Percentiles rank a stretch among this genome's conserved stretches.
Conservation (phyloP, 2,888 invertebrate species). For the Marronus borbonicus region DNA sequence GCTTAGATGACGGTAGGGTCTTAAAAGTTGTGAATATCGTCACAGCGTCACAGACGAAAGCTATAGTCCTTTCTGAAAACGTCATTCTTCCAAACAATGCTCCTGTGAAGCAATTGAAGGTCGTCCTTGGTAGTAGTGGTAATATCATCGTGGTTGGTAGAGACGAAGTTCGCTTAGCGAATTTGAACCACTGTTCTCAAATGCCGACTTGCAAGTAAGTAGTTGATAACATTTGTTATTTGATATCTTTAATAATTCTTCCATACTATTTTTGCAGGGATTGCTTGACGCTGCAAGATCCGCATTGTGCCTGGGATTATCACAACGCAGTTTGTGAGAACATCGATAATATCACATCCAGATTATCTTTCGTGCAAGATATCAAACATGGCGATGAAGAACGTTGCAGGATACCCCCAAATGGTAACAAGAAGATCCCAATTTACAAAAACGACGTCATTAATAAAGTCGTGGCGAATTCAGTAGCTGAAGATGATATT, state of each 20-base stretch:
- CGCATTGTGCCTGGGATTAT: slow-evolving; percentile 97
- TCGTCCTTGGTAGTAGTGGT: slow-evolving; percentile 82
- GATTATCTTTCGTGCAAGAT: slow-evolving; percentile 77
- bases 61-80: slow-evolving; percentile 88
- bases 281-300: slow-evolving; percentile 95
- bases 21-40: slow-evolving; percentile 91
- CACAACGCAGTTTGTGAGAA: slow-evolving; percentile 73
- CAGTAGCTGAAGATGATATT: slow-evolving; percentile 54
- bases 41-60: slow-evolving; percentile 75
- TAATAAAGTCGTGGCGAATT: slow-evolving; percentile 34
- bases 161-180: slow-evolving; percentile 87
- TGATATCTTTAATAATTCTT: not conserved
- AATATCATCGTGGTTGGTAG: slow-evolving; percentile 92
- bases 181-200: slow-evolving; percentile 87
- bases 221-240: slow-evolving; percentile 40
- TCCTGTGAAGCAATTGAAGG: slow-evolving; percentile 84
- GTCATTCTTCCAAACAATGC: slow-evolving; percentile 81
- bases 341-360: slow-evolving; percentile 69
- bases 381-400: slow-evolving; percentile 79
- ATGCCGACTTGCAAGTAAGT: slow-evolving; percentile 77
- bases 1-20: slow-evolving; percentile 88
- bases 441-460: slow-evolving; percentile 45
- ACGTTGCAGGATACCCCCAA: slow-evolving; percentile 70
- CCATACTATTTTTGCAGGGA: slow-evolving; percentile 71
- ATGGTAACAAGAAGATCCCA: slow-evolving; percentile 55